Base-by-base conservation (phyloP, 2,113 vertebrate species). In the Nannobrachium achirus region DNA sequence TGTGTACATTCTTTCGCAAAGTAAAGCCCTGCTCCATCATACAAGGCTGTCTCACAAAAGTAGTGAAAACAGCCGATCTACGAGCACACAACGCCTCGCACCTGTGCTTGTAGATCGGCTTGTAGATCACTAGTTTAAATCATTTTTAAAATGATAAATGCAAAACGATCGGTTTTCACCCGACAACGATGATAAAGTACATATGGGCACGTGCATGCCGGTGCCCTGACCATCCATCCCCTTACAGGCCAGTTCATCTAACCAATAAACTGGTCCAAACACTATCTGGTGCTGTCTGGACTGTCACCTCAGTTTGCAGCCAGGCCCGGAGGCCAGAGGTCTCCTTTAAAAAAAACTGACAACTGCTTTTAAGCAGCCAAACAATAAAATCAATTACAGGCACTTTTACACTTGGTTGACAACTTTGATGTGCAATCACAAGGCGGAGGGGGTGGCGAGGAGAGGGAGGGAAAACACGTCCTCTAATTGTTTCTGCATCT, bases 401-500 rank as follows among this genome's bases (percentile, higher is more conserved):
- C 59, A 14, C 80, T 78, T 84, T 85, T 83, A 89, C 86, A 88
- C 87, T 83, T 65, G 58, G 82, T 87, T 41, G 75, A 83, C 87
- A 84, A 84, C 88, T 89, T 88, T 89, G 86, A 89, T 89, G 86
- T 90, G 77, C 76, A 86, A 81, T 85, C 81, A 84, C 59, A 56
- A 75, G 76, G 50, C 13, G 63, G 3, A n/a, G 40, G 64, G 60
- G 73, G 65, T 7, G 10, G 15, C 14, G 8, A 40, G 14, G 44
- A 44, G 39, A 56, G 14, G 71, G 84, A 86, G 83, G 76, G 80
- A 88, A 91, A 91, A 91, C 89, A 89, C 61, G 67, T 44, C 1
- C 25, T 70, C 76, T 89, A 84, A 92, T 89, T 88, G 88, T 88
- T 91, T 88, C 82, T 85, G 81, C 89, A 89, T 88, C 86, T 90